phyloP scores from a whole-genome alignment of 1,140 invertebrate species.

The Epicauta chinensis region DNA sequence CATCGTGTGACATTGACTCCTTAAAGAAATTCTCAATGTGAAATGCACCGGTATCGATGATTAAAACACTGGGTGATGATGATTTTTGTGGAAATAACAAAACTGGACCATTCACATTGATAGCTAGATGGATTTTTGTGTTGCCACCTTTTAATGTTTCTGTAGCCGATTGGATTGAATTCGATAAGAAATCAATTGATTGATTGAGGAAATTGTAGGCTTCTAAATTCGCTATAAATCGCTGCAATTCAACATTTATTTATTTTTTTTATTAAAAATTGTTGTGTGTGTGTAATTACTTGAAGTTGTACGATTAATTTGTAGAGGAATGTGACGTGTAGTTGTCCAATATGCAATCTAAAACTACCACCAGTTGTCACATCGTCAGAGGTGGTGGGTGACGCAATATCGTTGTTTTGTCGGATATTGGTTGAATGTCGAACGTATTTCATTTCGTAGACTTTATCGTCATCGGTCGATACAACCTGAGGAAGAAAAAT shows the following conservation, averaged over 20 bases:
- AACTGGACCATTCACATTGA: constrained; percentile 69
- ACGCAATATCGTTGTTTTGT: constrained; percentile 30
- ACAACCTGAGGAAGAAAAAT: too few relatives aligned
- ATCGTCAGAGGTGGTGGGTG: constrained; percentile 45
- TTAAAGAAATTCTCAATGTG: constrained; percentile 77
- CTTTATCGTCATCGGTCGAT: constrained; percentile 68
- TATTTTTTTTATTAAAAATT: constrained; percentile 3
- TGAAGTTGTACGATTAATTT: constrained; percentile 67
- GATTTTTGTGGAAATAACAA: constrained; percentile 73
- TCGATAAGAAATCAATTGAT: constrained; percentile 44
- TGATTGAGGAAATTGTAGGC: constrained; percentile 26
- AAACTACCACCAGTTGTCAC: constrained; percentile 62
- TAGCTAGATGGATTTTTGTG: constrained; percentile 59
- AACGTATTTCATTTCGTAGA: constrained; percentile 71
- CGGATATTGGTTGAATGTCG: constrained; percentile 57
- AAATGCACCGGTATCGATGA: constrained; percentile 70
- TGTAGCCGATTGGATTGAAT: constrained; percentile 50
- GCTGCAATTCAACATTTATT: constrained; percentile 18
- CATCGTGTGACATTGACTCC: constrained; percentile 45
- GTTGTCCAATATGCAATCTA: constrained; percentile 60
- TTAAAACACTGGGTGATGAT: constrained; percentile 70
- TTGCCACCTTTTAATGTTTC: constrained; percentile 53
- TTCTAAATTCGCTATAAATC: constrained; percentile 35
- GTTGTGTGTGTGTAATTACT: constrained; percentile 38
- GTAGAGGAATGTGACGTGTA: constrained; percentile 65